A percentile compares a stretch with the other conserved stretches of the same genome.
These are phyloP conservation scores for Pristis pectinata DNA, from an alignment of 2,797 vertebrate genomes.

Conservation along the genomic window DNA sequence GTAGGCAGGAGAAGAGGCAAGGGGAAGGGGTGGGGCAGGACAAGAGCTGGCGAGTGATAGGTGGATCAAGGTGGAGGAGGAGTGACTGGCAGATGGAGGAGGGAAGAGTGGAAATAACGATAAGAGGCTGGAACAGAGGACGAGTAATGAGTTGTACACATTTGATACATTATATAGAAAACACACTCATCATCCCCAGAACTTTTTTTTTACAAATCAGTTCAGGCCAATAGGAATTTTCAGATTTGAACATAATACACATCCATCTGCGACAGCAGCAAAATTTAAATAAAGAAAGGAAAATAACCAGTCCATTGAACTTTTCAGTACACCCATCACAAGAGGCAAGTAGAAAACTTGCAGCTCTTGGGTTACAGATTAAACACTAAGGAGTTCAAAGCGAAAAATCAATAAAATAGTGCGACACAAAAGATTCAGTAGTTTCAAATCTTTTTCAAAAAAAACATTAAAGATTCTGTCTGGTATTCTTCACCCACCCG, in stretches of 20 bases:
- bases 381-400: not conserved
- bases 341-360: not conserved
- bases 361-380: not conserved
- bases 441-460: not conserved
- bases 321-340: not conserved
- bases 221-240: not conserved
- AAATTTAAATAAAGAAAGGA: not conserved
- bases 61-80: too few relatives aligned
- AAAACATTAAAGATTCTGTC: not conserved
- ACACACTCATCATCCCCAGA: not conserved
- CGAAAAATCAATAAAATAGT: not conserved
- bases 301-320: not conserved
- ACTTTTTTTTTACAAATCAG: not conserved
- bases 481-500: not conserved
- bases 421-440: too few relatives aligned
- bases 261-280: not conserved
- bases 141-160: too few relatives aligned
- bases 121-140: too few relatives aligned
- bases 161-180: too few relatives aligned
- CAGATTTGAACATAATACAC: not conserved
- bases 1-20: too few relatives aligned
- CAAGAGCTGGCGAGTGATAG: too few relatives aligned
- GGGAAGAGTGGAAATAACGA: too few relatives aligned
- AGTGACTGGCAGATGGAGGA: too few relatives aligned
- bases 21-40: too few relatives aligned